A percentile compares a stretch with the other conserved stretches of the same genome.
These are phyloP conservation scores for Drepana arcuata DNA, from an alignment of 1,140 invertebrate genomes.

Conservation along the genomic window DNA sequence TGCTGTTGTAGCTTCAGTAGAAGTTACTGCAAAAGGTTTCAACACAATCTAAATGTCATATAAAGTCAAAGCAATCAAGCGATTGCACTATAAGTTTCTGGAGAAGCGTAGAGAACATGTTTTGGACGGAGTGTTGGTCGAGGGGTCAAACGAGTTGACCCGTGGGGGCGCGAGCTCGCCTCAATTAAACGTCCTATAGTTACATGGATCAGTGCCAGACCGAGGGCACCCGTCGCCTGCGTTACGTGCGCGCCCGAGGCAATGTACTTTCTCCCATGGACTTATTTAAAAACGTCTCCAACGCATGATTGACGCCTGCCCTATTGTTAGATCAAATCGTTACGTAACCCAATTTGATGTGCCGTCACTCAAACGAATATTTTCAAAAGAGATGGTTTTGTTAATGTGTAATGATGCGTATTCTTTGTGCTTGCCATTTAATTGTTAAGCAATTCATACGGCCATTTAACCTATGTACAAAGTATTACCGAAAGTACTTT, in stretches of 20 bases:
- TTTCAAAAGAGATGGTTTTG: conserved; percentile 52
- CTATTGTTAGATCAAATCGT: conserved; percentile 49
- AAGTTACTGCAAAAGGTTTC: too few species aligned
- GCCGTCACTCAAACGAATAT: conserved; percentile 55
- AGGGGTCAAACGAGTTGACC: conserved; percentile 24
- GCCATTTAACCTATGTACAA: conserved; percentile 34
- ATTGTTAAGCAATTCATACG: conserved; percentile 51
- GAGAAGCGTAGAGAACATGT: conserved; percentile 7
- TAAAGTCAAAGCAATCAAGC: conserved; percentile 20
- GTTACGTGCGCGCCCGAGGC: conserved; percentile 33
- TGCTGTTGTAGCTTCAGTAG: too few species aligned
- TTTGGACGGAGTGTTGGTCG: conserved; percentile 7
- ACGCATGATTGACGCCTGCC: conserved; percentile 46
- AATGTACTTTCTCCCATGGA: conserved; percentile 55
- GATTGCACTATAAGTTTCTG: too few species aligned
- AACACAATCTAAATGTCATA: conserved; percentile 7
- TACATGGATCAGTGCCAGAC: conserved; percentile 12
- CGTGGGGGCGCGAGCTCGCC: conserved; percentile 20
- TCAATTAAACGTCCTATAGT: conserved; percentile 35
- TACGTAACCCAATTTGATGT: conserved; percentile 56
- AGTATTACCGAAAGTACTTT: conserved; percentile 21
- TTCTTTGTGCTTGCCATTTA: conserved; percentile 61
- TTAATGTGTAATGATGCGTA: conserved; percentile 60
- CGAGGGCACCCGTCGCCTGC: conserved; percentile 17
- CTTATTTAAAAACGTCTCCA: conserved; percentile 66